These are phyloP conservation scores for Eristalinus aeneus DNA, from an alignment of 2,888 invertebrate species.

Conservation along the genomic window DNA sequence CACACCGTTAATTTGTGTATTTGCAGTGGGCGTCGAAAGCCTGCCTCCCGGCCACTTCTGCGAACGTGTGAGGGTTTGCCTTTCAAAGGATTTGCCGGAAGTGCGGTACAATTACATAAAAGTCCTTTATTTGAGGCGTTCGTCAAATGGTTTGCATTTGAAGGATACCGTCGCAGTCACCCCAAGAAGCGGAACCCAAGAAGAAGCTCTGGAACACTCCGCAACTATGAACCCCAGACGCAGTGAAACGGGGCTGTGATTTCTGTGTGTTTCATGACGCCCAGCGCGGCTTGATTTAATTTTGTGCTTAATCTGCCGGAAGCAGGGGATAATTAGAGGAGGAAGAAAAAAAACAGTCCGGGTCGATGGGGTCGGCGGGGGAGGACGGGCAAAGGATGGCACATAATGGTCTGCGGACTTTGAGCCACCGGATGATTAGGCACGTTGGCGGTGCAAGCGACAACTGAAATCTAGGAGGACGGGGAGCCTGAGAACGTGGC, in stretches of 20 bases:
- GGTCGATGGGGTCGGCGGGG: not conserved
- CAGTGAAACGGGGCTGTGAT: constrained; percentile 37
- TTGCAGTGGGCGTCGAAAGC: not conserved
- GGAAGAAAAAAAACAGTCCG: not conserved
- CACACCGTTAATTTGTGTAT: constrained; percentile 46
- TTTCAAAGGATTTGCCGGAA: constrained; percentile 51
- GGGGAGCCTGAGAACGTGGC: not conserved
- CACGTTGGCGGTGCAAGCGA: not conserved
- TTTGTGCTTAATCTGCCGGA: constrained; percentile 59
- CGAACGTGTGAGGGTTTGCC: not conserved
- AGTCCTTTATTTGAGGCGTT: constrained; percentile 36
- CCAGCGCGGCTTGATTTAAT: constrained; percentile 44
- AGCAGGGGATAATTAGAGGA: constrained; percentile 52
- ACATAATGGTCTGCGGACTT: constrained; percentile 21
- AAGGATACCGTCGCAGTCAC: constrained; percentile 2
- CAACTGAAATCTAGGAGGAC: not conserved
- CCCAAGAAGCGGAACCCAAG: not conserved
- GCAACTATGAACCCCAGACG: not conserved
- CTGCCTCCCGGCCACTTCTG: not conserved
- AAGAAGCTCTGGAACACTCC: not conserved
- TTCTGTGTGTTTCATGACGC: constrained; percentile 47
- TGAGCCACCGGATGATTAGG: constrained; percentile 18
- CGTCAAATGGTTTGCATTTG: constrained; percentile 33
- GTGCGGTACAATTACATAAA: constrained; percentile 57
- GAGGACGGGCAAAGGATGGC: constrained; percentile 4